Base-by-base conservation (phyloP, 1,140 invertebrate species). In the roundworm (Caenorhabditis elegans) region DNA sequence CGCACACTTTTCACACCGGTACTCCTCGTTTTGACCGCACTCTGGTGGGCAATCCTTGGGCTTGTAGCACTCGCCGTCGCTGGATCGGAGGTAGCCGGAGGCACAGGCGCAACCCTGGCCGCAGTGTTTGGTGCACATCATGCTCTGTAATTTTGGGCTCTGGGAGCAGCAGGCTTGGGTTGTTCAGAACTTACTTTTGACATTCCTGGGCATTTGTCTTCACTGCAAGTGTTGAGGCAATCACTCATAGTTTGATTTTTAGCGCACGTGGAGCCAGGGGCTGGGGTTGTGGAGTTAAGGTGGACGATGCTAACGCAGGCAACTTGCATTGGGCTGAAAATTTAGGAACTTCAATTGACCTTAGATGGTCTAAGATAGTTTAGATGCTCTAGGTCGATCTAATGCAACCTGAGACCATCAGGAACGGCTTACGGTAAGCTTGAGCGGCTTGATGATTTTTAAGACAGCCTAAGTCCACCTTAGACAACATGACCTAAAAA, bases 111-210 rank as follows among this genome's bases (percentile, higher is more conserved):
- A 70, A 5, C 60, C 60, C 39, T 19, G 34, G 4, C 60, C 60
- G 26, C 60, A 70, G 60, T 70, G 60, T 39, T 70, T 70, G 17
- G 60, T 70, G 34, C 60, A 70, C n/a, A n/a, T n/a, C n/a, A n/a
- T n/a, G n/a, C n/a, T n/a, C n/a, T n/a, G n/a, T n/a, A n/a, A n/a
- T n/a, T n/a, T n/a, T n/a, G n/a, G n/a, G n/a, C n/a, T n/a, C n/a
- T n/a, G n/a, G n/a, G n/a, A n/a, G n/a, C n/a, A n/a, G n/a, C n/a
- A n/a, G n/a, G n/a, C n/a, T n/a, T n/a, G n/a, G n/a, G n/a, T n/a
- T n/a, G n/a, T n/a, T n/a, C n/a, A n/a, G 39, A 22, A 15, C 34
- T 70, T n/a, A 70, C 60, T 15, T 11, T 43, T 39, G 11, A 31
- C 1, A 31, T 39, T 70, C 60, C 60, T 10, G 31, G 31, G 17